Conservation (phyloP, 2,797 vertebrate species). For the Poecilia velifera region DNA sequence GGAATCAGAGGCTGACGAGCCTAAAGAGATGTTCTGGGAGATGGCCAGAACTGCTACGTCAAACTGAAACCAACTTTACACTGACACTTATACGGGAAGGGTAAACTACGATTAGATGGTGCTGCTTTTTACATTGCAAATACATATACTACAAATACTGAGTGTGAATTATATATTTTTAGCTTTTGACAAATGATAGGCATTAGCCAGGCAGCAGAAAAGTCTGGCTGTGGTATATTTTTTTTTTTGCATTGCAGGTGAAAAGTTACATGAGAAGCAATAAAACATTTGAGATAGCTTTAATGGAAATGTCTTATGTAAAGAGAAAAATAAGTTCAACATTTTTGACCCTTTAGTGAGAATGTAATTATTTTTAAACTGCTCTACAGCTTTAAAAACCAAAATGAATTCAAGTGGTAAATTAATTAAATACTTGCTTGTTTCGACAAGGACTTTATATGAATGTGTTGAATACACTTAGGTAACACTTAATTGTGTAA, state of each 20-base stretch:
- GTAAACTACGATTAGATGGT: conserved; percentile 24
- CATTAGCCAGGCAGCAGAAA: neutral
- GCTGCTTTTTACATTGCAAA: conserved; percentile 8
- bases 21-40: conserved; percentile 75
- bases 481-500: neutral
- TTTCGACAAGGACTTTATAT: neutral
- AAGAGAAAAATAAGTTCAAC: too few relatives aligned
- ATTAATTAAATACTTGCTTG: neutral
- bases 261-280: neutral
- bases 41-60: conserved; percentile 59
- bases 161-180: neutral
- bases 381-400: neutral
- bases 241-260: neutral
- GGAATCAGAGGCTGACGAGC: conserved; percentile 68
- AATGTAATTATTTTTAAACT: neutral
- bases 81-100: conserved; percentile 34
- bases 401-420: neutral
- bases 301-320: neutral
- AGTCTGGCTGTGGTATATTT: neutral
- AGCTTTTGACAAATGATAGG: neutral
- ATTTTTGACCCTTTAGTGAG: neutral
- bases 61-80: conserved; percentile 59
- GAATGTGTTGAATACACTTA: neutral
- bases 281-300: neutral
- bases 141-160: neutral